phyloP scores from a whole-genome alignment of 2,113 vertebrate species.

The Istiophorus platypterus region DNA sequence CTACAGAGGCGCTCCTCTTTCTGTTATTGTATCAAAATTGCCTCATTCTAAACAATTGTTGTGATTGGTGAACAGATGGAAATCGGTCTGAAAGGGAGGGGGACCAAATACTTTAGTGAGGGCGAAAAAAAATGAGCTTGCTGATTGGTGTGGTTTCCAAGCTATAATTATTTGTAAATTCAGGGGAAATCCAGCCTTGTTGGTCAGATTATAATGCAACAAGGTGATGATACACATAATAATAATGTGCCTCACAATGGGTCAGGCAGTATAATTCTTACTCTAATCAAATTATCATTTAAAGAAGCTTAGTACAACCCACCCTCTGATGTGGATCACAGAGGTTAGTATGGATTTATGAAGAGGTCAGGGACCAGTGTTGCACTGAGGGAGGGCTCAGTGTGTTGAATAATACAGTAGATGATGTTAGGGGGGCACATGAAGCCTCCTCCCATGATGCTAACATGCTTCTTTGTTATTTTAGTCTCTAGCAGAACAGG shows the following conservation, averaged over 20 bases:
- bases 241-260: not conserved
- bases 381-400: constrained; percentile 49
- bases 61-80: too few relatives aligned
- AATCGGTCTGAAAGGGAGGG: too few relatives aligned
- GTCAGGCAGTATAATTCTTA: not conserved
- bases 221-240: not conserved
- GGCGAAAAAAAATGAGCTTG: too few relatives aligned
- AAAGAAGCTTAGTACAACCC: constrained; percentile 18
- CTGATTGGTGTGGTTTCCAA: too few relatives aligned
- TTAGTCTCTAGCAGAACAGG: constrained; percentile 58
- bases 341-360: constrained; percentile 49
- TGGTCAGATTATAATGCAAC: not conserved
- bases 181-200: too few relatives aligned
- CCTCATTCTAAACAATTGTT: too few relatives aligned
- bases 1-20: too few relatives aligned
- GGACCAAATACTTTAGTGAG: too few relatives aligned
- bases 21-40: too few relatives aligned
- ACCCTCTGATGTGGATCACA: constrained; percentile 33
- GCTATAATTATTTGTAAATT: too few relatives aligned
- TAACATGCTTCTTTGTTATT: constrained; percentile 58
- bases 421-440: constrained; percentile 52
- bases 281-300: constrained; percentile 8
- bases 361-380: constrained; percentile 67
- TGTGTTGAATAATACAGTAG: constrained; percentile 72
- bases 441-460: constrained; percentile 52